These are phyloP conservation scores for Tiliacea aurago DNA, from an alignment of 2,888 invertebrate species.

Conservation along the genomic window DNA sequence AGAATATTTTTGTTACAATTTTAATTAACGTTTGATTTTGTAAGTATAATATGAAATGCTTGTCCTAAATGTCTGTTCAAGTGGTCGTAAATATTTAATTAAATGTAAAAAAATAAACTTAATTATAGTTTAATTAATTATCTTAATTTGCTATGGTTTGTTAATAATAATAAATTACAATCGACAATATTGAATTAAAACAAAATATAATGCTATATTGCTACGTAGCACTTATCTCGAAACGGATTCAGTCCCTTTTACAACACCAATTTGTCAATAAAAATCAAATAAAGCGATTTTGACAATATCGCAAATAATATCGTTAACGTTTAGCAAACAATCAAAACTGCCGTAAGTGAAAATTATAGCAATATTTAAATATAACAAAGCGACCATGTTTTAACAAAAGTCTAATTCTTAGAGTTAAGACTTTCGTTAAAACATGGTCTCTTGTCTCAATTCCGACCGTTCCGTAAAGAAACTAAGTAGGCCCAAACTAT, in stretches of 20 bases:
- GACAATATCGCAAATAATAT: background rate
- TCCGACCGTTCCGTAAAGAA: constrained; percentile 37
- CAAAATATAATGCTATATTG: background rate
- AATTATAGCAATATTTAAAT: background rate
- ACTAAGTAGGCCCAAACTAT: constrained; percentile 61
- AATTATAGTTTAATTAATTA: constrained; percentile 4
- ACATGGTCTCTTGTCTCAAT: no score
- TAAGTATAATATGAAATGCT: background rate
- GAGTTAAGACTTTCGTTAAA: no score
- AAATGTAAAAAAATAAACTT: background rate
- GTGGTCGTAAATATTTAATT: background rate
- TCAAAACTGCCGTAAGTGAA: background rate
- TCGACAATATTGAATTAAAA: background rate
- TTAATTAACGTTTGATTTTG: constrained; percentile 2
- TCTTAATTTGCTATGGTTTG: background rate
- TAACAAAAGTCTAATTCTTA: constrained; percentile 41
- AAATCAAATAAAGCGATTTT: background rate
- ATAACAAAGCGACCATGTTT: background rate
- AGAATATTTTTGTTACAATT: background rate
- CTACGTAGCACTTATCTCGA: background rate
- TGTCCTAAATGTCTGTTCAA: background rate
- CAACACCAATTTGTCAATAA: background rate
- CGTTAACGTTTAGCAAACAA: background rate
- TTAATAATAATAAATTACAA: background rate
- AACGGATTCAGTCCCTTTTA: background rate